Conservation (phyloP, 2,797 vertebrate genomes). For the Molossus molossus region DNA sequence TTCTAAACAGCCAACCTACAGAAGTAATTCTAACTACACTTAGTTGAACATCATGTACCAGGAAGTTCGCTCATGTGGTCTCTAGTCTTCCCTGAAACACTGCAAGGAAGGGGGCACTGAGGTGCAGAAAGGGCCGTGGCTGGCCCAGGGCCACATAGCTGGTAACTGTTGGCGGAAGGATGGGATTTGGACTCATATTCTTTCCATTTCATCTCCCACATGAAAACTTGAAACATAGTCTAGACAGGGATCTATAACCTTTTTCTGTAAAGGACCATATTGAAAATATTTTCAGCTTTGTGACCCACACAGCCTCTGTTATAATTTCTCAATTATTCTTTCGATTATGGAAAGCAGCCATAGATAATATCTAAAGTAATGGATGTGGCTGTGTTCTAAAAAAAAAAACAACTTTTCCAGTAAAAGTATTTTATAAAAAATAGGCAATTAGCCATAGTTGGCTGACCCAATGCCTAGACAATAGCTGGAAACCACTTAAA, state of each 20-base stretch:
- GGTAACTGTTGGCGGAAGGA: neutral
- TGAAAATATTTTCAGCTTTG: slow-evolving; percentile 45
- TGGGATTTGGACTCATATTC: neutral
- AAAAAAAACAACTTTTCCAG: neutral
- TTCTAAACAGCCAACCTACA: neutral
- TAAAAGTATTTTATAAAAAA: slow-evolving; percentile 40
- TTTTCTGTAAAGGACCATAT: neutral
- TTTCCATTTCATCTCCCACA: neutral
- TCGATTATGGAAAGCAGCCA: neutral
- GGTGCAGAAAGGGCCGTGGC: neutral
- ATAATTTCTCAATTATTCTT: neutral
- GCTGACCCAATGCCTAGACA: neutral
- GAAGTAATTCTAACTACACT: neutral
- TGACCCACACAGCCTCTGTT: neutral
- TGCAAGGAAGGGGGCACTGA: neutral
- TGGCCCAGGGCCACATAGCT: neutral
- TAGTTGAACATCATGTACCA: neutral
- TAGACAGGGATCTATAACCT: neutral
- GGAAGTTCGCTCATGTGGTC: neutral
- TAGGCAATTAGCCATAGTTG: neutral
- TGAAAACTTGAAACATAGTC: neutral
- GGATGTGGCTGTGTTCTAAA: neutral
- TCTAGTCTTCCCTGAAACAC: neutral
- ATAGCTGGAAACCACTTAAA: slow-evolving; percentile 10
- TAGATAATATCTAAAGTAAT: slow-evolving; percentile 24